Percentiles rank a stretch among this genome's conserved stretches.
phyloP scores from a whole-genome alignment of 2,113 vertebrate species.

The Stigmatopora argus region DNA sequence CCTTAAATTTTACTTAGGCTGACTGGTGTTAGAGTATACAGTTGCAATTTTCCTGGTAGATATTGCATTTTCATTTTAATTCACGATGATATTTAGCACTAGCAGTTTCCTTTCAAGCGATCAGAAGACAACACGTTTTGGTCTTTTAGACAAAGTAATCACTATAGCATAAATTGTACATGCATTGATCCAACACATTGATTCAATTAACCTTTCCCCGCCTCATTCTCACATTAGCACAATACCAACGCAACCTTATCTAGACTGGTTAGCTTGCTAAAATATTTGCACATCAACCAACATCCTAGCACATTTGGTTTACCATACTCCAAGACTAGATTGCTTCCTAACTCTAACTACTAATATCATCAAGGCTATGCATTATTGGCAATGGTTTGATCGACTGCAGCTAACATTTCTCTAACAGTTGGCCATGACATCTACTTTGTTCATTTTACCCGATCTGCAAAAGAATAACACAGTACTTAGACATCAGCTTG shows the following conservation, averaged over 20 bases:
- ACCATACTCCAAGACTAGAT: not conserved
- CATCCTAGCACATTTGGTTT: not conserved
- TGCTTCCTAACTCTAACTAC: not conserved
- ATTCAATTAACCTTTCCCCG: not conserved
- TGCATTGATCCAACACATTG: not conserved
- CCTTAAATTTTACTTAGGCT: not conserved
- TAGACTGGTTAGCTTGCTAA: not conserved
- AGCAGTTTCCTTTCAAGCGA: not conserved
- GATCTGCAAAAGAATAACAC: not conserved
- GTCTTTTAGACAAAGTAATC: not conserved
- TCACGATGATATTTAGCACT: too few relatives aligned
- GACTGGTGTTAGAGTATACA: too few relatives aligned
- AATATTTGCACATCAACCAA: not conserved
- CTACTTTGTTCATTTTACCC: not conserved
- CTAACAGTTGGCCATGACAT: not conserved
- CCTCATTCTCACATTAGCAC: not conserved
- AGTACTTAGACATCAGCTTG: not conserved
- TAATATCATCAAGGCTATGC: not conserved
- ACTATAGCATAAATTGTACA: not conserved
- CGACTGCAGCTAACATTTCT: not conserved
- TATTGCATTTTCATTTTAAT: too few relatives aligned
- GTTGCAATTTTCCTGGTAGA: too few relatives aligned
- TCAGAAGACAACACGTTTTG: not conserved
- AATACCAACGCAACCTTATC: not conserved
- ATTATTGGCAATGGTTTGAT: not conserved